Evolutionary conservation across 2,888 invertebrate genomes (phyloP).

Genomic region (Papilio protenor): DNA sequence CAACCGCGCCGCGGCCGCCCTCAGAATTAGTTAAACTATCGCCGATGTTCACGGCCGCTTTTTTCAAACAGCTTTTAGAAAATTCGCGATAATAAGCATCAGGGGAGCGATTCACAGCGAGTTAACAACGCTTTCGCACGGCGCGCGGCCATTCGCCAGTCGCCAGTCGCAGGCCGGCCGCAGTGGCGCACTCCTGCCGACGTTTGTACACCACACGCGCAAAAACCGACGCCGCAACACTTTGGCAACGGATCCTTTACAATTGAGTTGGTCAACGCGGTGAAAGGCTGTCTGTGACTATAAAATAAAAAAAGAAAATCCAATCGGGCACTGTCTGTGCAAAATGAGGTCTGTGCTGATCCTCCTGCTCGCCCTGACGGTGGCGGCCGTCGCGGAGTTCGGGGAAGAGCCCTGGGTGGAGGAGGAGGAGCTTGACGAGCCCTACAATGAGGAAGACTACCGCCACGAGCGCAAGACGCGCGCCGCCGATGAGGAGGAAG

Average conservation of each 20-base stretch:
- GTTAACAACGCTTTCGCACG: slow-evolving; percentile 74
- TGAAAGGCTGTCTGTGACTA: slow-evolving; percentile 69
- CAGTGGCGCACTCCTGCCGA: slow-evolving; percentile 60
- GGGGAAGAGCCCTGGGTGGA: slow-evolving; percentile 69
- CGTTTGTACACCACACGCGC: slow-evolving; percentile 61
- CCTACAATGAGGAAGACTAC: slow-evolving; percentile 60
- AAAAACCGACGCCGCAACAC: slow-evolving; percentile 56
- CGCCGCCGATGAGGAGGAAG: slow-evolving; percentile 60
- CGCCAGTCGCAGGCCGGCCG: slow-evolving; percentile 62
- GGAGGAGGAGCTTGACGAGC: slow-evolving; percentile 65
- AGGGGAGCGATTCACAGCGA: slow-evolving; percentile 61
- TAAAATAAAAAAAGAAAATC: slow-evolving; percentile 67
- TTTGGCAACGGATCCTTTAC: slow-evolving; percentile 63
- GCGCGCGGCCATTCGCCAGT: slow-evolving; percentile 44
- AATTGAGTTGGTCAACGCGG: slow-evolving; percentile 58
- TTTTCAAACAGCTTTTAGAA: slow-evolving; percentile 65
- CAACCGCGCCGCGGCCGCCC: slow-evolving; percentile 61
- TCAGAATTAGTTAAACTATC: slow-evolving; percentile 58
- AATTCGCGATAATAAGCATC: slow-evolving; percentile 69
- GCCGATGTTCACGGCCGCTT: slow-evolving; percentile 67
- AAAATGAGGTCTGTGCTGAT: slow-evolving; percentile 67
- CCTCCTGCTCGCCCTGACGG: slow-evolving; percentile 63
- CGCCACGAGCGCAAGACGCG: slow-evolving; percentile 57
- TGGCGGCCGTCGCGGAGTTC: slow-evolving; percentile 59
- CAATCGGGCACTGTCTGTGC: slow-evolving; percentile 60